A percentile compares a stretch with the other conserved stretches of the same genome.
phyloP scores from a whole-genome alignment of 2,888 invertebrate genomes.

The Aplocera efformata region DNA sequence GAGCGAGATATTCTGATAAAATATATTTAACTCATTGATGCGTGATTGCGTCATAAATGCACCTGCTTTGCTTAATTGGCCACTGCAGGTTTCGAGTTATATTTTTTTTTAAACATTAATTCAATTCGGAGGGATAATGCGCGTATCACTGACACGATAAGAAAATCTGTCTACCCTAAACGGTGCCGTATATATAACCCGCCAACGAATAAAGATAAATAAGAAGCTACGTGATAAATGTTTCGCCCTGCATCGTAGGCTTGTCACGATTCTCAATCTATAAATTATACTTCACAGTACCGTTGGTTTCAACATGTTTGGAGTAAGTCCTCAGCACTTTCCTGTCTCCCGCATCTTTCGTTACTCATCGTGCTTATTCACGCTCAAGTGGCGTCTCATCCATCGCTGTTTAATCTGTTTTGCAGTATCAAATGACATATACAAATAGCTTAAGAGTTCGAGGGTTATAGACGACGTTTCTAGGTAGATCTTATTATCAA shows the following conservation, averaged over 20 bases:
- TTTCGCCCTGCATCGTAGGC: constrained; percentile 16
- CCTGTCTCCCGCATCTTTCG: constrained; percentile 46
- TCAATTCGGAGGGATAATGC: not conserved
- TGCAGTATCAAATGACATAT: constrained; percentile 18
- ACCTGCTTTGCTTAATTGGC: no score
- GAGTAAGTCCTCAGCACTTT: constrained; percentile 48
- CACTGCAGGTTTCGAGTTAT: no score
- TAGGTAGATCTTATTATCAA: not conserved
- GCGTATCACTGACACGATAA: constrained; percentile 2
- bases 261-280: constrained; percentile 28
- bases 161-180: constrained; percentile 2
- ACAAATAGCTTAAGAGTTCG: not conserved
- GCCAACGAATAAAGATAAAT: constrained; percentile 11
- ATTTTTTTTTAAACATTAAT: constrained; percentile 8
- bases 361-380: constrained; percentile 48
- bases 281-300: constrained; percentile 25
- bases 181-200: constrained; percentile 9
- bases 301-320: constrained; percentile 24
- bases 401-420: constrained; percentile 13
- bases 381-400: constrained; percentile 30
- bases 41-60: no score
- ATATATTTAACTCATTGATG: no score
- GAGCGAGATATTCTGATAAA: no score
- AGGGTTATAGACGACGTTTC: not conserved
- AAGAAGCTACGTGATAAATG: constrained; percentile 8